phyloP scores from a whole-genome alignment of 2,888 invertebrate genomes.

The Drosophila mercatorum region DNA sequence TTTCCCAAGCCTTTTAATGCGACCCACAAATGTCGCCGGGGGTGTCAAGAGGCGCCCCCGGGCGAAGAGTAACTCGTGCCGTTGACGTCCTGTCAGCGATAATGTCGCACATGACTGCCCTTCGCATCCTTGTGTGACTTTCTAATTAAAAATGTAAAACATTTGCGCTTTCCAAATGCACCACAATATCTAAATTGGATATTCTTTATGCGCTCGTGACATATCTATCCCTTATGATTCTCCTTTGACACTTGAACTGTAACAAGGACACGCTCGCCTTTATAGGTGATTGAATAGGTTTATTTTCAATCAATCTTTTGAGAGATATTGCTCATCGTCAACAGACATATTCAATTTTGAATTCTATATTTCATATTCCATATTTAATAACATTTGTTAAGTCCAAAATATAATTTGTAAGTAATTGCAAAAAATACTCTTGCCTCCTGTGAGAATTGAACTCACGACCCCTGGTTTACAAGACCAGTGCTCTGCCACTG shows the following conservation, averaged over 20 bases:
- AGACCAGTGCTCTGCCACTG: slow-evolving; percentile 96
- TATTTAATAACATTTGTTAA: neutral
- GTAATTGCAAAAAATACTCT: neutral
- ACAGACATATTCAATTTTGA: neutral
- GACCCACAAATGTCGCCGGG: slow-evolving; percentile 42
- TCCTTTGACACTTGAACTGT: slow-evolving; percentile 21
- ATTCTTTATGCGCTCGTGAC: slow-evolving; percentile 21
- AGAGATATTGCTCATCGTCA: too few species aligned
- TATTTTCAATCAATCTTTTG: too few species aligned
- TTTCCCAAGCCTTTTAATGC: slow-evolving; percentile 50
- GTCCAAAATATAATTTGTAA: neutral
- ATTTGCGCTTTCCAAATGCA: slow-evolving; percentile 52
- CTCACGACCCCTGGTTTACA: slow-evolving; percentile 96
- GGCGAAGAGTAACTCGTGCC: slow-evolving; percentile 28
- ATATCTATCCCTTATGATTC: slow-evolving; percentile 26
- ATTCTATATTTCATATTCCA: neutral
- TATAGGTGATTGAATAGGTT: neutral
- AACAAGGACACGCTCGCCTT: slow-evolving; percentile 2
- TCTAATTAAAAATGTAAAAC: slow-evolving; percentile 80
- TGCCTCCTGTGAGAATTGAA: slow-evolving; percentile 96
- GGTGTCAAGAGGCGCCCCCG: slow-evolving; percentile 48
- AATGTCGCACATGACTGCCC: slow-evolving; percentile 72
- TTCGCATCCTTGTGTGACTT: slow-evolving; percentile 49
- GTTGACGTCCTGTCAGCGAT: slow-evolving; percentile 67
- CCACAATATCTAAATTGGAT: slow-evolving; percentile 48